Base-by-base conservation (phyloP, 37 sponge, comb jelly and placozoan genomes). In the Diacarnus erythraeanus region DNA sequence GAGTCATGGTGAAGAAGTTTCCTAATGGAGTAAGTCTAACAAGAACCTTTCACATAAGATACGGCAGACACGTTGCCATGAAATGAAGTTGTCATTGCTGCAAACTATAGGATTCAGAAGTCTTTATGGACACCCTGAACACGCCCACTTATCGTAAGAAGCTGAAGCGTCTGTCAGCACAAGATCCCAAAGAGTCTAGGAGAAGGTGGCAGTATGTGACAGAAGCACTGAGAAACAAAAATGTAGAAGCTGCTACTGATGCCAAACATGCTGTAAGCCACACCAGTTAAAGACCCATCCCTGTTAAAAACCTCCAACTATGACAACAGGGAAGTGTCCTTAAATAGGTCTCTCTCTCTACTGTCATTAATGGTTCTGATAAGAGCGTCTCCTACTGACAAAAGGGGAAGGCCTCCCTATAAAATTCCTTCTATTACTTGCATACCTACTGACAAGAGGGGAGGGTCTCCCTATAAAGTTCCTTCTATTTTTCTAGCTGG, bases 101-200 rank as follows among this genome's bases (percentile, higher is more conserved):
- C 35, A 2, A 29, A n/a, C 27, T 61, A 2, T 61, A 94, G 88
- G 77, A 88, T 33, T 71, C 89, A 64, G 95, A 92, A 76, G 91
- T 89, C 40, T 97, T 94, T 68, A 83, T 90, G 43, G 95, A 97
- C 75, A 95, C 91, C 27, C 71, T 77, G 2, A 73, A 74, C 36
- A 81, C 92, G 38, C 91, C 88, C 58, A 87, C 90, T 3, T 83
- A 90, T n/a, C 77, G 87, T 39, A 99, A 99, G 89, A 94, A 88
- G 81, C 47, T 94, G 42, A 82, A 75, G 83, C 78, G 80, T 34
- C 56, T 96, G n/a, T 77, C 77, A 0, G 71, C 72, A 1, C 92
- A 92, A 77, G 97, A 81, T 25, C 77, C 76, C 12, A 71, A 61
- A 43, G 99, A 99, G 74, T 89, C 91, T 18, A 83, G 92, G 73